These are phyloP conservation scores for Rhagophthalmus giganteus DNA, from an alignment of 2,888 invertebrate genomes.

Conservation along the genomic window DNA sequence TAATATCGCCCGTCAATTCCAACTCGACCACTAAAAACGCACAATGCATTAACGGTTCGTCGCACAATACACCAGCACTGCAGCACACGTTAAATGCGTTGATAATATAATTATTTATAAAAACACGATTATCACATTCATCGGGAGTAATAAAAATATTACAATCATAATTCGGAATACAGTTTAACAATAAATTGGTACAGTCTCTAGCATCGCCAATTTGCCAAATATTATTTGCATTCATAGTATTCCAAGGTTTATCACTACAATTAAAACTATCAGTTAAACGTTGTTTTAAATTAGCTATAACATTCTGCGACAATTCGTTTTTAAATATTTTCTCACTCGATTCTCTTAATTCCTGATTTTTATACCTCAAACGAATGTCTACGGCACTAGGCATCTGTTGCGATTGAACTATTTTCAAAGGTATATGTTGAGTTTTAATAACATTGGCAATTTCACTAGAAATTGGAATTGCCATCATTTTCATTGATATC, in stretches of 20 bases:
- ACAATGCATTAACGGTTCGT: constrained; percentile 96
- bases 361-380: constrained; percentile 4
- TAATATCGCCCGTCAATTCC: constrained; percentile 57
- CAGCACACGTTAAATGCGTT: constrained; percentile 85
- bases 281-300: constrained; percentile 61
- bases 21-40: constrained; percentile 89
- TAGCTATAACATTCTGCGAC: constrained; percentile 35
- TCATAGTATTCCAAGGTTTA: constrained; percentile 53
- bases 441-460: constrained; percentile 73
- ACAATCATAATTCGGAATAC: constrained; percentile 67
- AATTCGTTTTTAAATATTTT: constrained; percentile 48
- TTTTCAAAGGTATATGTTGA: constrained; percentile 71
- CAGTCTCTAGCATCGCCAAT: constrained; percentile 90
- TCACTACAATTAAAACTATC: constrained; percentile 63
- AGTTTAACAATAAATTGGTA: constrained; percentile 86
- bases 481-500: constrained; percentile 68
- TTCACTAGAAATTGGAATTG: constrained; percentile 73
- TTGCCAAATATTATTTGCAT: constrained; percentile 75
- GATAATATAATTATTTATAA: constrained; percentile 71
- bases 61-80: constrained; percentile 90
- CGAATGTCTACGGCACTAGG: constrained; percentile 27
- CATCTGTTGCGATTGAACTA: constrained; percentile 55
- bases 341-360: not conserved
- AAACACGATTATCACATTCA: constrained; percentile 60
- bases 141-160: constrained; percentile 58